A percentile compares a stretch with the other conserved stretches of the same genome.
Conservation (phyloP, 2,888 invertebrate species). For the Cordilura impudica region DNA sequence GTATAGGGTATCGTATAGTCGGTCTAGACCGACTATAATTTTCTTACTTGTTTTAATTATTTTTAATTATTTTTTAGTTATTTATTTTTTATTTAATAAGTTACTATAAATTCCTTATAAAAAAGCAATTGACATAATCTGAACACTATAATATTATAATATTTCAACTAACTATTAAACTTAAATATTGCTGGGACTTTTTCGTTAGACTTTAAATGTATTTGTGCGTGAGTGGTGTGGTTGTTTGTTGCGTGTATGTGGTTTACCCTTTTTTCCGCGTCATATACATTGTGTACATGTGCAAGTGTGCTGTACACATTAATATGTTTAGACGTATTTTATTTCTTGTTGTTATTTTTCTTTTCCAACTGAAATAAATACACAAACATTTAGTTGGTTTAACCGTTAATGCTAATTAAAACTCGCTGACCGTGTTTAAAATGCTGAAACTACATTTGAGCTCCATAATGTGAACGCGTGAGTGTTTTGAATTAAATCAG, state of each 20-base stretch:
- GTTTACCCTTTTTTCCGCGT: constrained; percentile 44
- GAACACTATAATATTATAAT: too few relatives aligned
- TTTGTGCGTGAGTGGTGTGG: not conserved
- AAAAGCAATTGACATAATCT: too few relatives aligned
- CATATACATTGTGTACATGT: constrained; percentile 12
- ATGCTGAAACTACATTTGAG: constrained; percentile 50
- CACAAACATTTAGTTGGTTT: constrained; percentile 49
- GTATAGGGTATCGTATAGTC: too few relatives aligned
- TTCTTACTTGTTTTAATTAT: too few relatives aligned
- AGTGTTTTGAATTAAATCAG: constrained; percentile 45
- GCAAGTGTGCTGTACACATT: not conserved
- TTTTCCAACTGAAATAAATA: constrained; percentile 1
- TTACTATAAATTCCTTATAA: too few relatives aligned
- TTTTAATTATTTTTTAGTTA: too few relatives aligned
- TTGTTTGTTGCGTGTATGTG: constrained; percentile 28
- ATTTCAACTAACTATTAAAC: not conserved
- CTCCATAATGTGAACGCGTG: constrained; percentile 32
- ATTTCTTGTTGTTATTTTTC: not conserved
- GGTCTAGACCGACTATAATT: too few relatives aligned
- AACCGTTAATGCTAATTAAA: constrained; percentile 64
- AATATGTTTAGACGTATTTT: not conserved
- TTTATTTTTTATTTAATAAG: too few relatives aligned
- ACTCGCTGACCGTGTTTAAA: constrained; percentile 63
- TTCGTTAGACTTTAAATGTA: not conserved
- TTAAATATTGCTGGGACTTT: not conserved